Percentiles rank a stretch among this genome's conserved stretches.
These are phyloP conservation scores for Sebastes fasciatus DNA, from an alignment of 2,113 vertebrate species.

Conservation along the genomic window DNA sequence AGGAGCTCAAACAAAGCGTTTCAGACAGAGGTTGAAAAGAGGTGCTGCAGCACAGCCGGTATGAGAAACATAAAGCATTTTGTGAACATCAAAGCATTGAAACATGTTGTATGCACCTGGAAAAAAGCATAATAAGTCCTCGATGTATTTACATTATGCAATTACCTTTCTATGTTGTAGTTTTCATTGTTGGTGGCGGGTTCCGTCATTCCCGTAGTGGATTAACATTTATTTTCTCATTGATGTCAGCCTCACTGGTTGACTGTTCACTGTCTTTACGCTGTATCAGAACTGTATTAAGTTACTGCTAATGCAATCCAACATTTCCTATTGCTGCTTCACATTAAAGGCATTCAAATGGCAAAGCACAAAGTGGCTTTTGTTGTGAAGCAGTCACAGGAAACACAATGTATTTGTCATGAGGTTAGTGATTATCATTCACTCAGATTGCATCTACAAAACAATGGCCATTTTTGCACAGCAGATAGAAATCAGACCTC, in stretches of 20 bases:
- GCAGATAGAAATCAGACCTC: not conserved
- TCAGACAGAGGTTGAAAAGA: no score
- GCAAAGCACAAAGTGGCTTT: not conserved
- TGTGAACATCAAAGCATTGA: no score
- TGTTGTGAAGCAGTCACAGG: not conserved
- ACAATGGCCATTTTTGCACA: not conserved
- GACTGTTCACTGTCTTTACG: not conserved
- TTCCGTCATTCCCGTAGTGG: not conserved
- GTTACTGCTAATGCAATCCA: constrained; percentile 1
- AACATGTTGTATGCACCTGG: no score
- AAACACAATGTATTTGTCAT: not conserved
- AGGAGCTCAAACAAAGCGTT: no score
- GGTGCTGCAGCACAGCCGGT: no score
- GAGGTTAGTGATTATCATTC: not conserved
- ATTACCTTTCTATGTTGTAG: not conserved
- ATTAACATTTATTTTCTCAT: not conserved
- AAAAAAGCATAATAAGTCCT: no score
- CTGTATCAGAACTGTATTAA: not conserved
- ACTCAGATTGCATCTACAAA: not conserved
- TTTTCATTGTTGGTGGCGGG: not conserved
- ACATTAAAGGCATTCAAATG: not conserved
- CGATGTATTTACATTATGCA: not conserved
- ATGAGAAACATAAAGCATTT: no score
- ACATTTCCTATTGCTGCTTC: not conserved
- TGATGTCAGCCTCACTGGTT: not conserved